These are phyloP conservation scores for Byasa hedistus DNA, from an alignment of 2,888 invertebrate genomes.

Conservation along the genomic window DNA sequence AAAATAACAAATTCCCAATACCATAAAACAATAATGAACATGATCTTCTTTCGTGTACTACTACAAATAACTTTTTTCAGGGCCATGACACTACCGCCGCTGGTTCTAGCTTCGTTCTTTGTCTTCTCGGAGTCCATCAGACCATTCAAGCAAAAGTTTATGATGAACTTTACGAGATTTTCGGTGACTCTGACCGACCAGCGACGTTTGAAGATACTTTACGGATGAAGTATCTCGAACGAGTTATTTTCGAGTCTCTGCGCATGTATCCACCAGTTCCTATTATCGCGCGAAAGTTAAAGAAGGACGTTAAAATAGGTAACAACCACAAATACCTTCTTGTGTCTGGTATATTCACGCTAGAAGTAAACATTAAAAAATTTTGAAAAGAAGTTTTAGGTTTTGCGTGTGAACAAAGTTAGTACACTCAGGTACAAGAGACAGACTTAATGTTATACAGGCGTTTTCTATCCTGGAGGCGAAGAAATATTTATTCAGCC, in stretches of 20 bases:
- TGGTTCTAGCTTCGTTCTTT: constrained; percentile 92
- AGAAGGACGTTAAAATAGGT: constrained; percentile 85
- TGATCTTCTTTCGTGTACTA: background rate
- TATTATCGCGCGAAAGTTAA: constrained; percentile 85
- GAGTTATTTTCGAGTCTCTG: constrained; percentile 88
- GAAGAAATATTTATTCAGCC: too few species aligned
- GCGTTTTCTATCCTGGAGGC: too few species aligned
- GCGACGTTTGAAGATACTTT: constrained; percentile 88
- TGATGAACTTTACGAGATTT: constrained; percentile 86
- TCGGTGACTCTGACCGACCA: constrained; percentile 87
- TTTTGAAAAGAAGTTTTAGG: too few species aligned
- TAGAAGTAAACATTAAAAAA: too few species aligned
- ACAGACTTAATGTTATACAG: too few species aligned
- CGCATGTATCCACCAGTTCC: constrained; percentile 91
- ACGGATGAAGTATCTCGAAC: constrained; percentile 89
- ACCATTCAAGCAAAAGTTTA: constrained; percentile 88
- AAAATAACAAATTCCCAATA: background rate
- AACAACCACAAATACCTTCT: constrained; percentile 25
- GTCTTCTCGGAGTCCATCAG: constrained; percentile 89
- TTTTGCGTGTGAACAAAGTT: too few species aligned
- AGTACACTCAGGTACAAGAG: too few species aligned
- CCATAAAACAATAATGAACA: background rate
- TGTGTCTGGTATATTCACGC: too few species aligned
- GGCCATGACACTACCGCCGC: constrained; percentile 81
- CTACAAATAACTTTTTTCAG: constrained; percentile 39